A percentile compares a stretch with the other conserved stretches of the same genome.
Conservation (phyloP, 2,113 vertebrate genomes). For the Catagonus wagneri region DNA sequence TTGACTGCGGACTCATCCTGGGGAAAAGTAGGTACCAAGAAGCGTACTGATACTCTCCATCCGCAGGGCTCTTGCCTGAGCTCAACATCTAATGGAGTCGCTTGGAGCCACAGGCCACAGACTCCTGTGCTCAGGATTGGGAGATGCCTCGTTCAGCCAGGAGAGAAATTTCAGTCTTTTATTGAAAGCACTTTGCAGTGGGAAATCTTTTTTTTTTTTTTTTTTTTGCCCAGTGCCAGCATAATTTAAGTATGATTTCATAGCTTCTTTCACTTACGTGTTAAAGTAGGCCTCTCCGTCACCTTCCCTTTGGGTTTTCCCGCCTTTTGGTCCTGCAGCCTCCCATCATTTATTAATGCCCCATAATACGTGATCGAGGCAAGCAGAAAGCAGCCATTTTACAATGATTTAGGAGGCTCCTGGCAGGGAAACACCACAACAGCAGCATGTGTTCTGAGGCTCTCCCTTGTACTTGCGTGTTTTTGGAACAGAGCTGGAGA, state of each 20-base stretch:
- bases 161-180: conserved; percentile 86
- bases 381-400: conserved; percentile 81
- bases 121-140: conserved; percentile 8
- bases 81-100: not conserved
- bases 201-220: conserved; percentile 58
- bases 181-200: conserved; percentile 82
- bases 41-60: not conserved
- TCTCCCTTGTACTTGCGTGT: conserved; percentile 74
- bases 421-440: conserved; percentile 72
- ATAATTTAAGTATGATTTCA: conserved; percentile 88
- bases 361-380: conserved; percentile 81
- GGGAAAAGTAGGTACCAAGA: not conserved
- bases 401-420: conserved; percentile 84
- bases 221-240: conserved; percentile 78
- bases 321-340: conserved; percentile 84
- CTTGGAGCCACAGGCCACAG: conserved; percentile 6
- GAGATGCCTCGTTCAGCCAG: conserved; percentile 77
- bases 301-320: conserved; percentile 86
- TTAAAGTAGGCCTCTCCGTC: conserved; percentile 87
- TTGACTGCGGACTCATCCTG: not conserved
- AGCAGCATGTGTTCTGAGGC: conserved; percentile 71
- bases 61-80: not conserved
- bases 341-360: conserved; percentile 88
- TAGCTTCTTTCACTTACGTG: conserved; percentile 87
- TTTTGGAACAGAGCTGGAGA: conserved; percentile 23